Percentiles rank a stretch among this genome's conserved stretches.
These are phyloP conservation scores for Dryomyza anilis DNA, from an alignment of 2,888 invertebrate species.

Conservation along the genomic window DNA sequence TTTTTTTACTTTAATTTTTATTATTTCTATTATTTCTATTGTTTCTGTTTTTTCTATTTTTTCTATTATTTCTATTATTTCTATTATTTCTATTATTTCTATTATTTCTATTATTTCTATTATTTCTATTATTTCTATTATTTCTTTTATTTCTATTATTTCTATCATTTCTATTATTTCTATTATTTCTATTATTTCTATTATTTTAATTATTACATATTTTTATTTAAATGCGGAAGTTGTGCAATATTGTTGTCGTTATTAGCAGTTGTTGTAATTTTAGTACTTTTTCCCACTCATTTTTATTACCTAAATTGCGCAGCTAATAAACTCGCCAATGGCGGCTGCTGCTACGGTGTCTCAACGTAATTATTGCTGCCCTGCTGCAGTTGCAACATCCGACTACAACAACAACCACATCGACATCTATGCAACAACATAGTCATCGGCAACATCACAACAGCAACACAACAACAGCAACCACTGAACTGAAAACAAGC, in stretches of 20 bases:
- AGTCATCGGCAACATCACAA: too few relatives aligned
- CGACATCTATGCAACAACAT: too few relatives aligned
- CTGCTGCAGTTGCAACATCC: too few relatives aligned
- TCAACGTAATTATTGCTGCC: too few relatives aligned
- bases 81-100: not conserved
- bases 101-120: not conserved
- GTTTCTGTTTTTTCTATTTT: not conserved
- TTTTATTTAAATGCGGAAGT: not conserved
- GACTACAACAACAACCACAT: too few relatives aligned
- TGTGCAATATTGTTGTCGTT: not conserved
- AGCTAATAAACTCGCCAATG: too few relatives aligned
- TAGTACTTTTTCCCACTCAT: not conserved
- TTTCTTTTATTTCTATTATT: not conserved
- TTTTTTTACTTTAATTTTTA: not conserved
- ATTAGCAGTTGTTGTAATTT: not conserved
- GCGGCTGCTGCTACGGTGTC: too few relatives aligned
- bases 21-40: not conserved
- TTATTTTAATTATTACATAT: not conserved
- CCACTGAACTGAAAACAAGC: conserved; percentile 7
- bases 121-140: not conserved
- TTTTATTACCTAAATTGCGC: too few relatives aligned
- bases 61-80: not conserved
- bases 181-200: not conserved
- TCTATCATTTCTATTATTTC: not conserved
- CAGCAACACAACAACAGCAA: conserved; percentile 6